These are phyloP conservation scores for Drosophila kikkawai DNA, from an alignment of 1,140 invertebrate species.

Conservation along the genomic window DNA sequence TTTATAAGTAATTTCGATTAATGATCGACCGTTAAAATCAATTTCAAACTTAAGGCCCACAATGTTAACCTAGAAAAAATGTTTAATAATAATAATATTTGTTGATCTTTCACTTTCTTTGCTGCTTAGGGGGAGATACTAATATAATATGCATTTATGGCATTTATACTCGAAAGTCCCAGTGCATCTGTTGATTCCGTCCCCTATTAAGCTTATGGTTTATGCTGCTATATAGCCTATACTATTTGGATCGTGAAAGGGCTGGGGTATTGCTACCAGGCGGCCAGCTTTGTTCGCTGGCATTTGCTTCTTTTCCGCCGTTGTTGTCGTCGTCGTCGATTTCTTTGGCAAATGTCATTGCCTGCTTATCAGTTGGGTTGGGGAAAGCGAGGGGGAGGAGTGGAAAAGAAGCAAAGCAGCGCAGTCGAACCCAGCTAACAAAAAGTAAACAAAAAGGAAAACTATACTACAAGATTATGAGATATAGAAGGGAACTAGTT, in stretches of 20 bases:
- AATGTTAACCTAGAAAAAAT: background rate
- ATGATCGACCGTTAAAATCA: constrained; percentile 4
- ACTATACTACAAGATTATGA: background rate
- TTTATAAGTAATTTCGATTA: background rate
- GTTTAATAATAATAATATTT: background rate
- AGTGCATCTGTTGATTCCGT: background rate
- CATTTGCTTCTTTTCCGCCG: background rate
- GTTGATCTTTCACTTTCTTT: background rate
- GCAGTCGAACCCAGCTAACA: background rate
- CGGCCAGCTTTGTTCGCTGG: constrained; percentile 18
- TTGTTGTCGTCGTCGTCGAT: background rate
- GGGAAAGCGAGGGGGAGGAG: too few species aligned
- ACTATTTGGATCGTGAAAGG: constrained; percentile 17
- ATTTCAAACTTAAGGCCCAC: background rate
- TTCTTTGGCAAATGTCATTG: constrained; percentile 47
- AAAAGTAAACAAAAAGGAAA: background rate
- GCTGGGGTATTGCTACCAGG: constrained; percentile 29
- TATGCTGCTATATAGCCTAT: constrained; percentile 5
- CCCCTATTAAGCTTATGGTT: background rate
- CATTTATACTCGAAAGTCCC: background rate
- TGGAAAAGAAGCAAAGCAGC: background rate
- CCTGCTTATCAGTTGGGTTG: constrained; percentile 27
- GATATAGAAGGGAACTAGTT: constrained; percentile 3
- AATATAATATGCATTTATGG: background rate
- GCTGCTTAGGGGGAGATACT: background rate